Evolutionary conservation across 37 sponge, comb jelly and placozoan genomes (phyloP).

Genomic region (Beroe forskalii): DNA sequence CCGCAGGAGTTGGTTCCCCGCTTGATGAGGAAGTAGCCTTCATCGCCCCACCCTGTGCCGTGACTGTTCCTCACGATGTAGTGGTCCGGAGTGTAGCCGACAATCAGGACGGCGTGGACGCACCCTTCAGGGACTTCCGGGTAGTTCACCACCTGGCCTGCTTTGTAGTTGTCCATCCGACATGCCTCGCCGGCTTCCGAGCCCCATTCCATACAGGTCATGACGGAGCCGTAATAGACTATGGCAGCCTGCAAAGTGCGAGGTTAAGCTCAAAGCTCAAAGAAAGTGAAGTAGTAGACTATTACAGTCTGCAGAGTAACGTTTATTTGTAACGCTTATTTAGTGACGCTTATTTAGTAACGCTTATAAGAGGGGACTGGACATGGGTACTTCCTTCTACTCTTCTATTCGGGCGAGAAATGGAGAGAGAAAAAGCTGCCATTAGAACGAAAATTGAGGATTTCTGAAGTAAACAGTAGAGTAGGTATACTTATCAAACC

Average conservation of each 20-base stretch:
- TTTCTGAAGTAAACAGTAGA: too few species aligned
- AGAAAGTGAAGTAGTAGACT: too few species aligned
- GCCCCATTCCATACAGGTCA: conserved; percentile 54
- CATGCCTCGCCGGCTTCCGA: neutral
- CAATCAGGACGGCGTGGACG: conserved; percentile 55
- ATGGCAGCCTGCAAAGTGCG: neutral
- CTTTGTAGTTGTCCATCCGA: neutral
- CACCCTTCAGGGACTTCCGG: neutral
- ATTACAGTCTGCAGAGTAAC: too few species aligned
- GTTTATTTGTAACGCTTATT: too few species aligned
- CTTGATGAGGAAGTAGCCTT: conserved; percentile 20
- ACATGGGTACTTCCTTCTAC: too few species aligned
- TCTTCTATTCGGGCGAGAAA: too few species aligned
- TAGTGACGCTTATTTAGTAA: too few species aligned
- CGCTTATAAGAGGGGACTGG: too few species aligned
- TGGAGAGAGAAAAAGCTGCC: too few species aligned
- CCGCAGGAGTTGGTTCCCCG: conserved; percentile 53
- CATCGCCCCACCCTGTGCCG: neutral
- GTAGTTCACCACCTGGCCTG: neutral
- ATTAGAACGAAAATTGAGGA: too few species aligned
- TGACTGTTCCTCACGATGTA: conserved; percentile 26
- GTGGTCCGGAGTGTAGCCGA: neutral
- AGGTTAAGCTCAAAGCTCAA: too few species aligned
- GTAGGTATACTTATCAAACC: too few species aligned
- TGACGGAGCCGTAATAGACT: neutral